These are phyloP conservation scores for Hozukius guyotensis DNA, from an alignment of 2,797 vertebrate species.

Conservation along the genomic window DNA sequence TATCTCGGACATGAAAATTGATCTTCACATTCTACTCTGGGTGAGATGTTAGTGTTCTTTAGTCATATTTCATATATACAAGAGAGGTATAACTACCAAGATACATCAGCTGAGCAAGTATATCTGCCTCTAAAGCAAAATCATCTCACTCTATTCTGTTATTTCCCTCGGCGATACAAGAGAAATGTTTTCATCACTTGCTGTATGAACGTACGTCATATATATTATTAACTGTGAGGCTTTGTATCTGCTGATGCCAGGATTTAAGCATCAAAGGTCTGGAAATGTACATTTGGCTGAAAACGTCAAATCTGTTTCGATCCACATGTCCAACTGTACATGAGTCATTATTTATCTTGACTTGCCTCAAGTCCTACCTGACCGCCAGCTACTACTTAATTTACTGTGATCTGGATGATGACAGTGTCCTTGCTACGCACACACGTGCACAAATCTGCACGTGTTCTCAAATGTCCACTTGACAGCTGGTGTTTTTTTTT, in stretches of 20 bases:
- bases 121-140: background rate
- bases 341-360: conserved; percentile 59
- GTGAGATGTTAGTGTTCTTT: background rate
- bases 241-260: background rate
- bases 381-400: conserved; percentile 57
- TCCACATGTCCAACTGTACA: conserved; percentile 35
- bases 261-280: conserved; percentile 12
- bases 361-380: conserved; percentile 37
- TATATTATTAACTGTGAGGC: conserved; percentile 30
- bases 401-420: conserved; percentile 57
- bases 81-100: background rate
- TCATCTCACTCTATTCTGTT: conserved; percentile 24
- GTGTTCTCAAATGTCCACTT: conserved; percentile 36
- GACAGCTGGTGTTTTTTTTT: conserved; percentile 66
- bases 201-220: background rate
- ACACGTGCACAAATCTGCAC: conserved; percentile 14
- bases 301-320: conserved; percentile 22
- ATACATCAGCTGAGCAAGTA: conserved; percentile 5
- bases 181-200: conserved; percentile 12
- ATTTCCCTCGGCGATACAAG: conserved; percentile 40
- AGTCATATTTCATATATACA: conserved; percentile 7
- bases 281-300: conserved; percentile 32
- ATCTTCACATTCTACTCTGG: background rate
- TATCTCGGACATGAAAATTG: background rate
- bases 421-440: conserved; percentile 36